Conservation (phyloP, 2,797 vertebrate genomes). For the Ptychobarbus kaznakovi region DNA sequence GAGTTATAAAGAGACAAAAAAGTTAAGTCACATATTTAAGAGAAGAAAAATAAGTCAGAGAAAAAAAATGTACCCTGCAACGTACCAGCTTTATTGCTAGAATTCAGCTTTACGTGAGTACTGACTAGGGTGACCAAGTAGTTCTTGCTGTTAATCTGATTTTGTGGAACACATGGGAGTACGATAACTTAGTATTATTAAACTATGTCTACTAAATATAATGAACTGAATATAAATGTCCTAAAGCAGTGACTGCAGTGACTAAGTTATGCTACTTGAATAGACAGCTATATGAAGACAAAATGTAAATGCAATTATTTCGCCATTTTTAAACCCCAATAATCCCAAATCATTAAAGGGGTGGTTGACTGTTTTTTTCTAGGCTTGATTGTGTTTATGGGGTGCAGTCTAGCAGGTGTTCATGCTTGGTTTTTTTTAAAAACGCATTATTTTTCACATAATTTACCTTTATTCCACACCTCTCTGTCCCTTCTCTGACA, state of each 20-base stretch:
- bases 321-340: neutral
- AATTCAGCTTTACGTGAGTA: neutral
- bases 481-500: too few species aligned
- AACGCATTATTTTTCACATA: too few species aligned
- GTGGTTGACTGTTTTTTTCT: too few species aligned
- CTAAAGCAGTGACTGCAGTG: neutral
- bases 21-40: neutral
- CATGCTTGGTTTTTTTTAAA: too few species aligned
- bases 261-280: neutral
- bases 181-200: neutral
- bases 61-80: neutral
- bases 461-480: too few species aligned
- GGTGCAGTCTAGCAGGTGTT: too few species aligned
- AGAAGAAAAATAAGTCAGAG: neutral
- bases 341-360: too few species aligned
- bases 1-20: conserved; percentile 6
- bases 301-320: too few species aligned
- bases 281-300: neutral
- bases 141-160: neutral
- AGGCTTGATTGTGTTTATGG: too few species aligned
- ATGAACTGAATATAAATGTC: neutral
- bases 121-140: neutral
- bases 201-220: neutral
- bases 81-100: neutral
- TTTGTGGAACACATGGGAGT: neutral